These are phyloP conservation scores for Pseudococcus viburni DNA, from an alignment of 2,888 invertebrate species.

Conservation along the genomic window DNA sequence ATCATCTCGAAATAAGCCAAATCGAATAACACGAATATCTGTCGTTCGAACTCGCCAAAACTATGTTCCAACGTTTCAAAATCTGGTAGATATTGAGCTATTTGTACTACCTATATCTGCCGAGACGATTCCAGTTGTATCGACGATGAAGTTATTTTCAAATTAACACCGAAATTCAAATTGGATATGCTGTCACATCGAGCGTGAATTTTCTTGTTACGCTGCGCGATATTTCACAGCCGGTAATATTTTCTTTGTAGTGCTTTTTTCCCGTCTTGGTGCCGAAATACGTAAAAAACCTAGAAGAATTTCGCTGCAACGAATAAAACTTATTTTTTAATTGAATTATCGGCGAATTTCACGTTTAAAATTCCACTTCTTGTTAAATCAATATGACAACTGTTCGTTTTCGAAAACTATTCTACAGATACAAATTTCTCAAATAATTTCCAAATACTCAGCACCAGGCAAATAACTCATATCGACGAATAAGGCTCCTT, in stretches of 20 bases:
- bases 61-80: background rate
- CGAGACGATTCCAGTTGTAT: slow-evolving; percentile 3
- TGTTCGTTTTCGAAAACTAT: background rate
- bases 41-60: background rate
- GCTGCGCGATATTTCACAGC: background rate
- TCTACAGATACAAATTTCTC: background rate
- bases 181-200: slow-evolving; percentile 10
- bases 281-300: background rate
- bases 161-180: slow-evolving; percentile 27
- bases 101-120: background rate
- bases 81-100: background rate
- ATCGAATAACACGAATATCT: background rate
- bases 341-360: background rate
- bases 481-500: background rate
- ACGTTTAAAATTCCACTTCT: background rate
- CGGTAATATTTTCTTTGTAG: slow-evolving; percentile 13
- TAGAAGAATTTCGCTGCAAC: background rate
- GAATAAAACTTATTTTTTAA: background rate
- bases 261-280: background rate
- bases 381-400: background rate
- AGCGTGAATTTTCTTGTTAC: slow-evolving; percentile 31
- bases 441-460: background rate
- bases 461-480: background rate
- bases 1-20: background rate
- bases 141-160: slow-evolving; percentile 27